These are phyloP conservation scores for Hydrolagus affinis DNA, from an alignment of 2,113 vertebrate genomes.

Conservation along the genomic window DNA sequence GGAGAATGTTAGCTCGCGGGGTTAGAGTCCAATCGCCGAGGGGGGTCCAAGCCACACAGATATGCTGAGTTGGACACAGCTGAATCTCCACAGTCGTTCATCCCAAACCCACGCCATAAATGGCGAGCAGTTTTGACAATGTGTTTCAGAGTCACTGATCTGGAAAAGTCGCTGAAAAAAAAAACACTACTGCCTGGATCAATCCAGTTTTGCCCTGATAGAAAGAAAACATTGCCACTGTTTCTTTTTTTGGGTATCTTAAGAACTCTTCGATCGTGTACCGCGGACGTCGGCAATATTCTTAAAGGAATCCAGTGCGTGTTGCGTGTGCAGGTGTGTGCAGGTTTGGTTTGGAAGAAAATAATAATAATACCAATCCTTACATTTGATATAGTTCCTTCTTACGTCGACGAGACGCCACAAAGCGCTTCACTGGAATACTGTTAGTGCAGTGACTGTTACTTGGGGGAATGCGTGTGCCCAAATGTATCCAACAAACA, in stretches of 20 bases:
- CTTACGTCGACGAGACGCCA: too few relatives aligned
- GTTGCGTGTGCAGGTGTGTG: too few relatives aligned
- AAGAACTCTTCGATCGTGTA: too few relatives aligned
- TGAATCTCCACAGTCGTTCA: constrained; percentile 40
- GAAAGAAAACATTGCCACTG: not conserved
- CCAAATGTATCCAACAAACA: too few relatives aligned
- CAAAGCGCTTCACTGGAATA: too few relatives aligned
- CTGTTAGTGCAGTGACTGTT: too few relatives aligned
- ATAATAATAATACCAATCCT: too few relatives aligned
- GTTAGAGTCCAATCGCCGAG: constrained; percentile 46
- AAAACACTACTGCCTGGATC: not conserved
- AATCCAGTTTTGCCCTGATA: not conserved
- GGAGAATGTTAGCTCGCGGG: constrained; percentile 48
- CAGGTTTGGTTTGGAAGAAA: too few relatives aligned
- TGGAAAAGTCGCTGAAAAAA: constrained; percentile 4
- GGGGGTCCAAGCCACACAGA: constrained; percentile 39
- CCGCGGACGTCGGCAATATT: too few relatives aligned
- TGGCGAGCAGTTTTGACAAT: constrained; percentile 32
- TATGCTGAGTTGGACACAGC: constrained; percentile 48
- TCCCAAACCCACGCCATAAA: constrained; percentile 38
- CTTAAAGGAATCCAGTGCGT: too few relatives aligned
- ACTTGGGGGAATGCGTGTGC: too few relatives aligned
- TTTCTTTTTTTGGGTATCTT: not conserved
- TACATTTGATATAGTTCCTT: too few relatives aligned
- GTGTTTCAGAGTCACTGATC: constrained; percentile 13